Conservation (phyloP, 2,113 vertebrate species). For the Rattus rattus region DNA sequence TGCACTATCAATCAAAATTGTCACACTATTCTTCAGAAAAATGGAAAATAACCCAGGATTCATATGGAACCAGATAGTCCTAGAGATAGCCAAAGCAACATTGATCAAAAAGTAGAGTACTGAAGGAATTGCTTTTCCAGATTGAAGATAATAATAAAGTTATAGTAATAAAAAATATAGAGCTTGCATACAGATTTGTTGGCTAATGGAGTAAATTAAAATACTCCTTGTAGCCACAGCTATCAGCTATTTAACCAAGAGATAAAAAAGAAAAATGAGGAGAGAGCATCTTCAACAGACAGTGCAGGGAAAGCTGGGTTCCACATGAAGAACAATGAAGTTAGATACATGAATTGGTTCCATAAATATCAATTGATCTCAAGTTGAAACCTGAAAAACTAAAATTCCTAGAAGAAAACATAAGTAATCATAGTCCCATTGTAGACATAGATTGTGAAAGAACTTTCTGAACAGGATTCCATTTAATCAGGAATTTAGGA, state of each 20-base stretch:
- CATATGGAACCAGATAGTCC: neutral
- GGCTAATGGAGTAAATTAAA: neutral
- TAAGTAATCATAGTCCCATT: neutral
- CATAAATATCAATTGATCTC: neutral
- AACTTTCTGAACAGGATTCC: neutral
- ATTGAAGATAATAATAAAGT: neutral
- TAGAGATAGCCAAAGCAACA: neutral
- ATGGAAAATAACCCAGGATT: neutral
- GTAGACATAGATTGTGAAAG: neutral
- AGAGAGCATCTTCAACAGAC: neutral
- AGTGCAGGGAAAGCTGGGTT: no score
- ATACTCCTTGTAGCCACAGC: neutral
- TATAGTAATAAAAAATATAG: neutral
- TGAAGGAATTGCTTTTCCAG: neutral
- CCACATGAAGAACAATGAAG: neutral
- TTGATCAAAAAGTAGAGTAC: no score
- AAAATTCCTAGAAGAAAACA: neutral
- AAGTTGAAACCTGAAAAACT: neutral
- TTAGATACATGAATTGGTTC: neutral
- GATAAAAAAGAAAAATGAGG: neutral
- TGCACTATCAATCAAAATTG: neutral
- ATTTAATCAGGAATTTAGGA: neutral
- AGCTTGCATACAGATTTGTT: neutral
- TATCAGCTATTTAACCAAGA: neutral
- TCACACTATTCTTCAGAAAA: neutral